Evolutionary conservation across 1,140 invertebrate genomes (phyloP).

Genomic region (Drosophila sp.): DNA sequence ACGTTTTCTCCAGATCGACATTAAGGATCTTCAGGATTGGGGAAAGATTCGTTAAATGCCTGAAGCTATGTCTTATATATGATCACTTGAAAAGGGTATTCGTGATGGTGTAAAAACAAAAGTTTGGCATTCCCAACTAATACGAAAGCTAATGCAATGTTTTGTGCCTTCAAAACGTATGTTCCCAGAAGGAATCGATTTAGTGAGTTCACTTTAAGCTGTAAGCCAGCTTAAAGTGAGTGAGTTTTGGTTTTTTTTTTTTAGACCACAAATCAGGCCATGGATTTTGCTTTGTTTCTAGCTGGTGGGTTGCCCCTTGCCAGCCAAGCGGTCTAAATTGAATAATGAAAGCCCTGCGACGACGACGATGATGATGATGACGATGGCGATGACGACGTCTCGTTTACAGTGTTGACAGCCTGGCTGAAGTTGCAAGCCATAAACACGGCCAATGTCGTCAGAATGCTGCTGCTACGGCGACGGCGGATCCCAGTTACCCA

Average conservation of each 20-base stretch:
- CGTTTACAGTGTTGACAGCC: slow-evolving; percentile 71
- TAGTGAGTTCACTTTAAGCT: neutral
- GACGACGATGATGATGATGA: slow-evolving; percentile 11
- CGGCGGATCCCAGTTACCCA: slow-evolving; percentile 4
- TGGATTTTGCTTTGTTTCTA: slow-evolving; percentile 36
- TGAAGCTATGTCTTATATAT: too few relatives aligned
- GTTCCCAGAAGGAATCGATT: neutral
- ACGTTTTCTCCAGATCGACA: too few relatives aligned
- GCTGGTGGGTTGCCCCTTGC: neutral
- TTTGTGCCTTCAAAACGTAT: too few relatives aligned
- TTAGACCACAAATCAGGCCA: slow-evolving; percentile 21
- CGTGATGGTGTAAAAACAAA: too few relatives aligned
- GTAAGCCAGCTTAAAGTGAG: neutral
- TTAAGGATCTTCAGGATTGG: too few relatives aligned
- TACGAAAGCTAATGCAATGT: too few relatives aligned
- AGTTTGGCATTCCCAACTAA: too few relatives aligned
- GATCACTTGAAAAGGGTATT: too few relatives aligned
- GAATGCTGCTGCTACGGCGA: slow-evolving; percentile 12
- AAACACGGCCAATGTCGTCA: slow-evolving; percentile 63
- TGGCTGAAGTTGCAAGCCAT: slow-evolving; percentile 60
- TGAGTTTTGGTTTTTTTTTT: slow-evolving; percentile 29
- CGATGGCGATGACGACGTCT: slow-evolving; percentile 59
- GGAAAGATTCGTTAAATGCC: too few relatives aligned
- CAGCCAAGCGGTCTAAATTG: slow-evolving; percentile 41
- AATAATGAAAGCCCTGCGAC: slow-evolving; percentile 14